phyloP scores from a whole-genome alignment of 2,113 vertebrate species.

The Osmerus mordax region DNA sequence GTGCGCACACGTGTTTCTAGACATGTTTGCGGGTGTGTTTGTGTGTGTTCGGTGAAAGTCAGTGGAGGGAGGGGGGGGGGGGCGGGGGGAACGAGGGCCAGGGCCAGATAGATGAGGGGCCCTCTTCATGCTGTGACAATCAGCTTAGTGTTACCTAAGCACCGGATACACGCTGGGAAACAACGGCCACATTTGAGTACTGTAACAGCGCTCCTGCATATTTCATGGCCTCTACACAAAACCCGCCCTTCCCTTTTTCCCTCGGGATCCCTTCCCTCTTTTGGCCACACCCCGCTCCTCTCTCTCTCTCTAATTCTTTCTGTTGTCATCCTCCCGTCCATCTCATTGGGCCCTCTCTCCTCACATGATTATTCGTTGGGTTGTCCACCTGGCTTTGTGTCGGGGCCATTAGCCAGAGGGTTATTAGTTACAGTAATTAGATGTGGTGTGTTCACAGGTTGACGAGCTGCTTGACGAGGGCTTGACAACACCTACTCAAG shows the following conservation, averaged over 20 bases:
- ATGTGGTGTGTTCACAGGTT: neutral
- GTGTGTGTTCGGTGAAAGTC: neutral
- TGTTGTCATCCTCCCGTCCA: no score
- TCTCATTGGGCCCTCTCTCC: slow-evolving; percentile 14
- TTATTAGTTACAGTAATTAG: slow-evolving; percentile 20
- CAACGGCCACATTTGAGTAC: slow-evolving; percentile 60
- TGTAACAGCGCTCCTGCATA: slow-evolving; percentile 59
- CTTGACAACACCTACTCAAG: no score
- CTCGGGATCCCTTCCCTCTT: slow-evolving; percentile 32
- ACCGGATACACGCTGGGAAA: slow-evolving; percentile 63
- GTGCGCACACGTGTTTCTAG: neutral
- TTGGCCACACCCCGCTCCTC: neutral
- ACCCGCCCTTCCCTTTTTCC: slow-evolving; percentile 44
- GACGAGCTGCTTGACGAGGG: neutral
- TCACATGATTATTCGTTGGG: slow-evolving; percentile 30
- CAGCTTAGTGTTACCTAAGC: slow-evolving; percentile 68
- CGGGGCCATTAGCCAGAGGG: slow-evolving; percentile 36
- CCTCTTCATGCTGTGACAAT: slow-evolving; percentile 50
- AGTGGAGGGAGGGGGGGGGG: slow-evolving; percentile 6
- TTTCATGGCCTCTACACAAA: slow-evolving; percentile 57
- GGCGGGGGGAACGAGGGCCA: neutral
- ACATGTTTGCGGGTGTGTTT: neutral
- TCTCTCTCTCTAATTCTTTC: slow-evolving; percentile 13
- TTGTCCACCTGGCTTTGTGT: slow-evolving; percentile 51
- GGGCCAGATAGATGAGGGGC: slow-evolving; percentile 22